A percentile compares a stretch with the other conserved stretches of the same genome.
These are phyloP conservation scores for Mungos mungo DNA, from an alignment of 2,113 vertebrate genomes.

Conservation along the genomic window DNA sequence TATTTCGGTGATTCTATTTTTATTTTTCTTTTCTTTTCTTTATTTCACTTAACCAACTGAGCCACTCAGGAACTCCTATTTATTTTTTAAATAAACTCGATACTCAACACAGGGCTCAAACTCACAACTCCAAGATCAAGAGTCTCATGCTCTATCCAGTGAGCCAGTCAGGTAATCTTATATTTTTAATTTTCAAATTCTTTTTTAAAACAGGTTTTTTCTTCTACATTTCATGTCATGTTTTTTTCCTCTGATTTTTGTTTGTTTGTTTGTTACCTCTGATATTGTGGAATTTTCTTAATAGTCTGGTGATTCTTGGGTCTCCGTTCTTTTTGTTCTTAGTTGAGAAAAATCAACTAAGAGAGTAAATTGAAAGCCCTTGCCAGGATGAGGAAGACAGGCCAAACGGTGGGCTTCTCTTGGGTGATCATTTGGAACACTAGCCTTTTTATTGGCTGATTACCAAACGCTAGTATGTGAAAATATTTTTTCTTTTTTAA, in stretches of 20 bases:
- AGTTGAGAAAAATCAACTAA: conserved; percentile 11
- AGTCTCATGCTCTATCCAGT: too few relatives aligned
- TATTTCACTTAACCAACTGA: too few relatives aligned
- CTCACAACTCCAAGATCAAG: neutral
- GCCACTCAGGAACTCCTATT: too few relatives aligned
- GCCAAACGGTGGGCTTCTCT: neutral
- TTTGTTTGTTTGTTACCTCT: neutral
- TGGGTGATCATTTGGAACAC: neutral
- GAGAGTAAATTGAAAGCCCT: neutral
- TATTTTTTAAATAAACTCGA: neutral
- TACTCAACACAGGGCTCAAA: neutral
- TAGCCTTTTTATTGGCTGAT: neutral
- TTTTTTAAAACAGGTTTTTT: neutral
- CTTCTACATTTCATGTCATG: neutral
- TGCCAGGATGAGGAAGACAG: neutral
- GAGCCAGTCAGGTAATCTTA: too few relatives aligned
- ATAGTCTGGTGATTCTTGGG: neutral
- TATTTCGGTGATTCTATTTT: neutral
- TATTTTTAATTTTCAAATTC: neutral
- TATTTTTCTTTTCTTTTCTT: neutral
- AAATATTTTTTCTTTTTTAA: neutral
- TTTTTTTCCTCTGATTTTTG: neutral
- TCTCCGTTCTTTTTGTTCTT: neutral
- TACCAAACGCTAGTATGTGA: neutral
- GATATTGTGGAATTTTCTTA: neutral